These are phyloP conservation scores for Plagiodera versicolora DNA, from an alignment of 2,888 invertebrate species.

Conservation along the genomic window DNA sequence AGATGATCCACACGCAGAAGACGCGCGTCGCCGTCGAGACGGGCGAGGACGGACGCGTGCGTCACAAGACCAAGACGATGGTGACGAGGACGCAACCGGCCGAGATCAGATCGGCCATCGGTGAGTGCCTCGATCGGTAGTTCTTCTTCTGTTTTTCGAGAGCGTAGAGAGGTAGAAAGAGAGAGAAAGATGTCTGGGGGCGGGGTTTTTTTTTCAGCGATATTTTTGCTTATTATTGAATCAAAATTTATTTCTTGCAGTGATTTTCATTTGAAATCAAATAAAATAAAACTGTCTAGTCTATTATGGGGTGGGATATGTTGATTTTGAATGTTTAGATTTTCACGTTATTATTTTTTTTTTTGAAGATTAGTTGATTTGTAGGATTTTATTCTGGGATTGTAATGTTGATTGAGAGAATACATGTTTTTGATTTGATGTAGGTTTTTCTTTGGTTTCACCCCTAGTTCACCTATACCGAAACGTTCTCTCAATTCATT, in stretches of 20 bases:
- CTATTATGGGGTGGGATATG: not conserved
- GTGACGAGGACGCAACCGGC: constrained; percentile 59
- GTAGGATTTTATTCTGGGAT: not conserved
- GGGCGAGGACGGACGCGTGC: constrained; percentile 57
- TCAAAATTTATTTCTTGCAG: too few species aligned
- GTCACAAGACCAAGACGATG: constrained; percentile 62
- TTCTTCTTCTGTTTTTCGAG: too few species aligned
- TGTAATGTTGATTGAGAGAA: not conserved
- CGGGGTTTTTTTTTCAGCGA: too few species aligned
- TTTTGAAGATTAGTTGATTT: not conserved
- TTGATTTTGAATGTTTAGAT: not conserved
- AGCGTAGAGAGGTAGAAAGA: too few species aligned
- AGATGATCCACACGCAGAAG: constrained; percentile 79
- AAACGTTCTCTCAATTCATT: too few species aligned
- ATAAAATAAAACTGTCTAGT: not conserved
- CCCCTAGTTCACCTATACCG: not conserved
- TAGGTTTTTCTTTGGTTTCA: not conserved
- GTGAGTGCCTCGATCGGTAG: constrained; percentile 32
- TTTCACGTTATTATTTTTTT: not conserved
- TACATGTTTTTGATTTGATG: not conserved
- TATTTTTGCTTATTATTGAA: too few species aligned
- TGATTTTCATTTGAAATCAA: too few species aligned
- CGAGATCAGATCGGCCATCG: constrained; percentile 55
- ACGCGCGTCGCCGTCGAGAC: constrained; percentile 59
- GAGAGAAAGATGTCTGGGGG: too few species aligned